These are phyloP conservation scores for Sinhomidia bicolor DNA, from an alignment of 2,888 invertebrate genomes.

Conservation along the genomic window DNA sequence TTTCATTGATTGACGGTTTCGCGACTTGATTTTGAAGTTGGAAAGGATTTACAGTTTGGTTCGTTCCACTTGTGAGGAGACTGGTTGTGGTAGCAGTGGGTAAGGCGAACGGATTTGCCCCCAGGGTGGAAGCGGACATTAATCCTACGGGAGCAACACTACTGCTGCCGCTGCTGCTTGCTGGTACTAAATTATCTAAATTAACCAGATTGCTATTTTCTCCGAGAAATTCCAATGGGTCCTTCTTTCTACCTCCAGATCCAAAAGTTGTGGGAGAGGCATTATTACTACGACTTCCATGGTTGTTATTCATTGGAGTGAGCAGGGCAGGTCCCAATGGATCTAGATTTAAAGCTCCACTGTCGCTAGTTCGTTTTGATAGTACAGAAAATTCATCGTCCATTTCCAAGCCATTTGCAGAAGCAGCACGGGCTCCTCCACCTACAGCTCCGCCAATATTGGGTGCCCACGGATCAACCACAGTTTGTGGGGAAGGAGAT, in stretches of 20 bases:
- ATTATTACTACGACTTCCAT: constrained; percentile 73
- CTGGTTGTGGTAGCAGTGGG: constrained; percentile 64
- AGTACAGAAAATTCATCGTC: constrained; percentile 94
- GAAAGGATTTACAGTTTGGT: constrained; percentile 78
- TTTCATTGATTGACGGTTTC: constrained; percentile 80
- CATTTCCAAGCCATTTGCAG: constrained; percentile 82
- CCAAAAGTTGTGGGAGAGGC: constrained; percentile 70
- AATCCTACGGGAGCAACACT: constrained; percentile 28
- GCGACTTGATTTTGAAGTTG: constrained; percentile 77
- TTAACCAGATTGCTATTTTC: constrained; percentile 98
- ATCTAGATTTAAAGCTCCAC: constrained; percentile 76
- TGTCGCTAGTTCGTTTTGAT: constrained; percentile 86
- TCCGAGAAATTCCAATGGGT: constrained; percentile 97
- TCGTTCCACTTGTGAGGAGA: constrained; percentile 65
- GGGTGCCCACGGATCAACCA: constrained; percentile 82
- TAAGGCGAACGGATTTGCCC: constrained; percentile 76
- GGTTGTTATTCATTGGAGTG: constrained; percentile 73
- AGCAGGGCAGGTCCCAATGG: constrained; percentile 76
- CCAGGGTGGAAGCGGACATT: constrained; percentile 42
- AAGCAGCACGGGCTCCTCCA: constrained; percentile 78
- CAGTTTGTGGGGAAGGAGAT: constrained; percentile 74
- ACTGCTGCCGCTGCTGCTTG: constrained; percentile 21
- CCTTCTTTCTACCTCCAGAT: constrained; percentile 85
- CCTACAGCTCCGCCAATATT: constrained; percentile 76
- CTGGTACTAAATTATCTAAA: constrained; percentile 95